Base-by-base conservation (phyloP, 2,113 vertebrate species). In the Protobothrops mucrosquamatus region DNA sequence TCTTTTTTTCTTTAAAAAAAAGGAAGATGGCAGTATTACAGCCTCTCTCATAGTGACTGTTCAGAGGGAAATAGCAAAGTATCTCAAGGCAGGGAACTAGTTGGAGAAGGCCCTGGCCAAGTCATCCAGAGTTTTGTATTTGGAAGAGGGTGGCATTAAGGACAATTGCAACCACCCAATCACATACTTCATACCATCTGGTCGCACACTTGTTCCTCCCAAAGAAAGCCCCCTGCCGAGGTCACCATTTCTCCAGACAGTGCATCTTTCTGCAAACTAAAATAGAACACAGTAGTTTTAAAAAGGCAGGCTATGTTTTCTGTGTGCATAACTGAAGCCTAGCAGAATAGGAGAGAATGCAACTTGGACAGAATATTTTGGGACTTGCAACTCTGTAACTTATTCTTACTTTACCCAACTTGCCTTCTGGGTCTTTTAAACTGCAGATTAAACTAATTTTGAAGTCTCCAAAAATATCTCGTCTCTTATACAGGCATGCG, bases 171-270 rank as follows among this genome's bases (percentile, higher is more conserved):
- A 81, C 69, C n/a, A 74, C 64, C n/a, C 64, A 74, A 34, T 14
- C 69, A 81, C 29, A 69, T n/a, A 69, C 34, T 52, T 46, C 89
- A 57, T 91, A 93, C 93, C 93, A 89, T 89, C 69, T 85, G 87
- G 34, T 85, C 69, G 23, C 87, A 87, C 39, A 69, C 87, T 46
- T 24, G 64, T 43, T 93, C 87, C n/a, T 93, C 64, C 90, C 90
- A 93, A 48, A 89, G 90, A 52, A 43, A 39, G n/a, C 57, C 34
- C 5, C 54, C 3, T 5, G n/a, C 3, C 1, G 10, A 10, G n/a
- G 29, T 43, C 64, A n/a, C 64, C 0, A 0, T 54, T 15, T 34
- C 61, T 20, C 85, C 24, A 10, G 52, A n/a, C 1, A 55, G 39
- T 2, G 12, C 29, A 48, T 93, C 64, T 43, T 85, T 91, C 87